These are phyloP conservation scores for Argyresthia albistria DNA, from an alignment of 2,888 invertebrate species.

Conservation along the genomic window DNA sequence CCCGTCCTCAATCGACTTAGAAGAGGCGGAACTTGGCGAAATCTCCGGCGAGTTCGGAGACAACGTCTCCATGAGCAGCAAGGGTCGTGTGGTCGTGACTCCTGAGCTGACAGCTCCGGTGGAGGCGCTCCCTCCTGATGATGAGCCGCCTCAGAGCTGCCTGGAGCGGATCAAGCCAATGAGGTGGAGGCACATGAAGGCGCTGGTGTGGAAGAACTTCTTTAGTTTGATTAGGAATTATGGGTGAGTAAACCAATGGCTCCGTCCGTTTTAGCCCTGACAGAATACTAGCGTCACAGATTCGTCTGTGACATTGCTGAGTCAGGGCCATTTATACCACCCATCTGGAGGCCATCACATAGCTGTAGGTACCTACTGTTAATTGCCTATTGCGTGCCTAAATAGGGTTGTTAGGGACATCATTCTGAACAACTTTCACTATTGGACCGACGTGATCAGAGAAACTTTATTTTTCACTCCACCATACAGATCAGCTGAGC, in stretches of 20 bases:
- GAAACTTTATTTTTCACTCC: too few species aligned
- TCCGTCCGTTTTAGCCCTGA: too few species aligned
- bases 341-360: too few species aligned
- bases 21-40: slow-evolving; percentile 79
- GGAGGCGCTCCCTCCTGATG: slow-evolving; percentile 80
- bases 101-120: slow-evolving; percentile 56
- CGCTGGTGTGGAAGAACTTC: slow-evolving; percentile 90
- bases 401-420: too few species aligned
- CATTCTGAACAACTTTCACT: too few species aligned
- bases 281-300: too few species aligned
- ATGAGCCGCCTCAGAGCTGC: slow-evolving; percentile 66
- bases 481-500: too few species aligned
- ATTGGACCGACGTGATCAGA: too few species aligned
- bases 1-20: slow-evolving; percentile 75
- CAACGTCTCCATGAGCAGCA: slow-evolving; percentile 84
- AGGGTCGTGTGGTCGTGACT: slow-evolving; percentile 76
- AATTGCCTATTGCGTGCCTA: too few species aligned
- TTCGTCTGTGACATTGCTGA: too few species aligned
- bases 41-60: slow-evolving; percentile 92
- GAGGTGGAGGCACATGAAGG: slow-evolving; percentile 81
- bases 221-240: slow-evolving; percentile 89
- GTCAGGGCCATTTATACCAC: too few species aligned
- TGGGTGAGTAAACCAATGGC: slow-evolving; percentile 76
- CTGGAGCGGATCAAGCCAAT: slow-evolving; percentile 76
- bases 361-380: too few species aligned